Conservation (phyloP, 2,113 vertebrate genomes). For the Hystrix brachyura region DNA sequence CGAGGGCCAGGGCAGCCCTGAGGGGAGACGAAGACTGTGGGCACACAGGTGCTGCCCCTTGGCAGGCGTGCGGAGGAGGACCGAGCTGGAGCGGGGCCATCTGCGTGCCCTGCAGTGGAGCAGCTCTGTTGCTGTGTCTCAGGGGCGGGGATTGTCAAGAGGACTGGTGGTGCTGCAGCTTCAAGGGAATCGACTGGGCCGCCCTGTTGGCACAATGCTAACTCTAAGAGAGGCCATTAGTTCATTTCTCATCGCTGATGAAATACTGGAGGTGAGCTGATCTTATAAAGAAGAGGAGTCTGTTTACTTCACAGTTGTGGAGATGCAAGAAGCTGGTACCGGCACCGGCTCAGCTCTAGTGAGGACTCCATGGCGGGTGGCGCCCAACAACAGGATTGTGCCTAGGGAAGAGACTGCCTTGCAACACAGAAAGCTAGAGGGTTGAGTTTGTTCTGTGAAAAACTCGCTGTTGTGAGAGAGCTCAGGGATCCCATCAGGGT, state of each 20-base stretch:
- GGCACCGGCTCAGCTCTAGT: neutral
- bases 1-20: neutral
- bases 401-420: neutral
- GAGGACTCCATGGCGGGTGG: neutral
- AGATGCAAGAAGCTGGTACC: neutral
- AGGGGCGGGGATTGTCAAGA: neutral
- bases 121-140: neutral
- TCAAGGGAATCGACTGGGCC: neutral
- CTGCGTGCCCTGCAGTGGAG: too few species aligned
- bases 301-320: neutral
- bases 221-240: neutral
- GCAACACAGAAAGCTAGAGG: neutral
- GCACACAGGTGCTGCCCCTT: too few species aligned
- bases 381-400: neutral
- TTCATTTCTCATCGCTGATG: neutral
- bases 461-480: neutral
- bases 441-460: neutral
- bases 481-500: neutral
- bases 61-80: neutral
- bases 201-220: neutral
- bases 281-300: neutral
- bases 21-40: neutral
- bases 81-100: neutral
- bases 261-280: neutral
- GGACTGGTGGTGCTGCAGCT: neutral